Conservation (phyloP, 2,797 vertebrate genomes). For the Monodelphis domestica region DNA sequence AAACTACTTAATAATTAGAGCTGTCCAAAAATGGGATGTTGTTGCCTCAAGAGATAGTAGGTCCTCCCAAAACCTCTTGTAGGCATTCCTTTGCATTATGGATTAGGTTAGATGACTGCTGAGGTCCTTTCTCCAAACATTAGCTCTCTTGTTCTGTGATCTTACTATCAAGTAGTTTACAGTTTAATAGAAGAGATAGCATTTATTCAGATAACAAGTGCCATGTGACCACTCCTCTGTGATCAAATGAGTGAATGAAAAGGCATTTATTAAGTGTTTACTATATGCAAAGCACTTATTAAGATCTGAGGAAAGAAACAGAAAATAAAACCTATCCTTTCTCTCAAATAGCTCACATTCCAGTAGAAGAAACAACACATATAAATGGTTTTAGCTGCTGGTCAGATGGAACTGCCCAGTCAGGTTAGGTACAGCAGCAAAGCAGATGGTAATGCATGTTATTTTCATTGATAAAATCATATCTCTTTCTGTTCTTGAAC, state of each 20-base stretch:
- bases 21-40: background rate
- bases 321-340: background rate
- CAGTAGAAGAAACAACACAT: background rate
- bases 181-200: background rate
- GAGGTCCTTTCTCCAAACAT: background rate
- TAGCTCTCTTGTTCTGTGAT: background rate
- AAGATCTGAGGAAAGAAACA: background rate
- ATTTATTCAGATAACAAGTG: background rate
- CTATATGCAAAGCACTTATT: background rate
- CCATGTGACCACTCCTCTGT: background rate
- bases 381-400: background rate
- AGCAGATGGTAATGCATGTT: background rate
- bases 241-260: background rate
- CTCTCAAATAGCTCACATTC: background rate
- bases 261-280: background rate
- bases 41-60: background rate
- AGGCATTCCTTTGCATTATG: background rate
- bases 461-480: background rate
- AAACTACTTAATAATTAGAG: background rate
- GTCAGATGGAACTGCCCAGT: background rate
- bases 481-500: background rate
- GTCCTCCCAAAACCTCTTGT: background rate
- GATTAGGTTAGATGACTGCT: background rate
- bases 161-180: background rate
- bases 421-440: background rate